Conservation (phyloP, 2,113 vertebrate species). For the Trinectes maculatus region DNA sequence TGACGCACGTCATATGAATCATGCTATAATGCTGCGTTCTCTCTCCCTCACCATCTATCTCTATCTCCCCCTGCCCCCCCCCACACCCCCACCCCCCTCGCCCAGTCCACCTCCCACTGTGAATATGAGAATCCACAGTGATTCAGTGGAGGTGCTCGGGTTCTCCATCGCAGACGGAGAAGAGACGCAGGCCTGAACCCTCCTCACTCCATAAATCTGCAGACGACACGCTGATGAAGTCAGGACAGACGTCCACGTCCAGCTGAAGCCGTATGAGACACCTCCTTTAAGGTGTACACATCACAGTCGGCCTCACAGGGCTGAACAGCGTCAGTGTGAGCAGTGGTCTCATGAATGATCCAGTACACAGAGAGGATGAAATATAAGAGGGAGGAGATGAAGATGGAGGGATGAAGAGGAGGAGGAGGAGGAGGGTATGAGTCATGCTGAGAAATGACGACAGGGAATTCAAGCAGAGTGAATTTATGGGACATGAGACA, state of each 20-base stretch:
- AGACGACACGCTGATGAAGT: constrained; percentile 2
- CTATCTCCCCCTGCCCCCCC: constrained; percentile 20
- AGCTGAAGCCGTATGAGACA: no score
- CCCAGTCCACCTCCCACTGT: constrained; percentile 15
- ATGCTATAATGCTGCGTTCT: no score
- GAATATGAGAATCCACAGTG: constrained; percentile 46
- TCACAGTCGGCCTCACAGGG: no score
- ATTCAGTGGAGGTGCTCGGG: constrained; percentile 27
- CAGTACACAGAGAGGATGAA: no score
- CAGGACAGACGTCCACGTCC: no score
- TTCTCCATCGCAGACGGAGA: constrained; percentile 40
- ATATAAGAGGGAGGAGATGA: constrained; percentile 7
- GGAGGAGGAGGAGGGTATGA: constrained; percentile 45
- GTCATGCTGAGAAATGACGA: constrained; percentile 62
- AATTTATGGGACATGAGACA: constrained; percentile 63
- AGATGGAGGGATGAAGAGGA: constrained; percentile 37
- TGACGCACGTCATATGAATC: no score
- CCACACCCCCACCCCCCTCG: constrained; percentile 10
- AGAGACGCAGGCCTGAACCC: constrained; percentile 5
- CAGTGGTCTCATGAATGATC: no score
- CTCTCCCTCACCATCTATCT: constrained; percentile 37
- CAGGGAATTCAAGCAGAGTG: constrained; percentile 56
- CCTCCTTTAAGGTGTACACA: no score
- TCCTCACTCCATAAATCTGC: constrained; percentile 9
- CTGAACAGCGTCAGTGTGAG: no score